Percentiles rank a stretch among this genome's conserved stretches.
Conservation (phyloP, 2,797 vertebrate genomes). For the Sebastes flavidus region DNA sequence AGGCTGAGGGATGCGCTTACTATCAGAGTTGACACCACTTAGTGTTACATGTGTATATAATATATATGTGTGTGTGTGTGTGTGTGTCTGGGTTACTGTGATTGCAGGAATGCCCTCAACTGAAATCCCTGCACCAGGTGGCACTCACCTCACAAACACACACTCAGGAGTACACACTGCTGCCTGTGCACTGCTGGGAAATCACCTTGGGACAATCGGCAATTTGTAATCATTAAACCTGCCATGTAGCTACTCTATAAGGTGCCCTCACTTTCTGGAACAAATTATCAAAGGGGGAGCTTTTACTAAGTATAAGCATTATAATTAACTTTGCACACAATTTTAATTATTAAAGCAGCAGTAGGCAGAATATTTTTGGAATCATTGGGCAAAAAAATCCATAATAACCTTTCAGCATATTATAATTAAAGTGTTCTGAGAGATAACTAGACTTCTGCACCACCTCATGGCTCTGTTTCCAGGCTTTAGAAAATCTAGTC, state of each 20-base stretch:
- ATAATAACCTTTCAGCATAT: too few species aligned
- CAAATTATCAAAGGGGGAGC: neutral
- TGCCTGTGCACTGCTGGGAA: neutral
- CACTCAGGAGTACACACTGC: neutral
- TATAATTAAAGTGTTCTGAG: too few species aligned
- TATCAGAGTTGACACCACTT: neutral
- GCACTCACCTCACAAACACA: neutral
- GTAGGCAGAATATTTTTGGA: too few species aligned
- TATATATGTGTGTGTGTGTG: neutral
- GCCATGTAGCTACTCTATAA: neutral
- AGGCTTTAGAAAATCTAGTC: too few species aligned
- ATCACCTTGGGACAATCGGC: neutral
- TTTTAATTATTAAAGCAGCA: too few species aligned
- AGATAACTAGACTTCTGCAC: too few species aligned
- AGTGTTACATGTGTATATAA: neutral
- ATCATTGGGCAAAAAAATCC: too few species aligned
- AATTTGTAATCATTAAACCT: conserved; percentile 14
- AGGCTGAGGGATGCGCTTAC: neutral
- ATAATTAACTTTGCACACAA: too few species aligned
- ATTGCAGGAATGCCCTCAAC: neutral
- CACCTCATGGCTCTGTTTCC: too few species aligned
- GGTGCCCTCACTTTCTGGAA: neutral
- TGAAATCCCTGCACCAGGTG: neutral
- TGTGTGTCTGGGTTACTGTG: neutral
- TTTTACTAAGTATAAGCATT: neutral